Percentiles rank a stretch among this genome's conserved stretches.
phyloP scores from a whole-genome alignment of 2,888 invertebrate species.

The Torymus texanus region DNA sequence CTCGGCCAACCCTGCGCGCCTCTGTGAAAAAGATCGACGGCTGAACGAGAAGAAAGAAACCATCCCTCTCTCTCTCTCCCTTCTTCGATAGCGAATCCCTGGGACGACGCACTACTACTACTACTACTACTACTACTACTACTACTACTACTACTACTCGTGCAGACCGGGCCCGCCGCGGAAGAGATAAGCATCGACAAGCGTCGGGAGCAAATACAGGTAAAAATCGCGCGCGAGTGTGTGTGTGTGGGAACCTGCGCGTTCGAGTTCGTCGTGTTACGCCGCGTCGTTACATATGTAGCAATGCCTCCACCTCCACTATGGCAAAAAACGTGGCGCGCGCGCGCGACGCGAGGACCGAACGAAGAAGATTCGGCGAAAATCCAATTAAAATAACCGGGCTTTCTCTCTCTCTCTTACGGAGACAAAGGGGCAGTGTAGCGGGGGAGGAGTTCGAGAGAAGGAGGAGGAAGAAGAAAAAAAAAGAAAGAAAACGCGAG shows the following conservation, averaged over 20 bases:
- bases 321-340: slow-evolving; percentile 29
- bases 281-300: slow-evolving; percentile 54
- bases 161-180: no score
- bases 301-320: not conserved
- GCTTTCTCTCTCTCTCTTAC: slow-evolving; percentile 46
- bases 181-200: slow-evolving; percentile 24
- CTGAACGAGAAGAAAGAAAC: no score
- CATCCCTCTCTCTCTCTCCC: no score
- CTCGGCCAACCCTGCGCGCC: no score
- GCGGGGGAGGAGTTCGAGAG: slow-evolving; percentile 60
- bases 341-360: slow-evolving; percentile 56
- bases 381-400: slow-evolving; percentile 75
- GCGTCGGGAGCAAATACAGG: not conserved
- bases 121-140: no score
- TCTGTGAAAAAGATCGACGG: no score
- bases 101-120: no score
- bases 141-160: no score
- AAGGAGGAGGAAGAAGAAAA: slow-evolving; percentile 57
- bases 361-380: slow-evolving; percentile 70
- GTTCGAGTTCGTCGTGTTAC: slow-evolving; percentile 26
- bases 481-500: slow-evolving; percentile 49
- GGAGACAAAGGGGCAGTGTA: slow-evolving; percentile 37
- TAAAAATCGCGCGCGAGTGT: slow-evolving; percentile 26
- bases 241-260: slow-evolving; percentile 35
- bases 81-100: no score